Percentiles rank a stretch among this genome's conserved stretches.
Evolutionary conservation across 2,888 invertebrate genomes (phyloP).

Genomic region (Pseudococcus viburni): DNA sequence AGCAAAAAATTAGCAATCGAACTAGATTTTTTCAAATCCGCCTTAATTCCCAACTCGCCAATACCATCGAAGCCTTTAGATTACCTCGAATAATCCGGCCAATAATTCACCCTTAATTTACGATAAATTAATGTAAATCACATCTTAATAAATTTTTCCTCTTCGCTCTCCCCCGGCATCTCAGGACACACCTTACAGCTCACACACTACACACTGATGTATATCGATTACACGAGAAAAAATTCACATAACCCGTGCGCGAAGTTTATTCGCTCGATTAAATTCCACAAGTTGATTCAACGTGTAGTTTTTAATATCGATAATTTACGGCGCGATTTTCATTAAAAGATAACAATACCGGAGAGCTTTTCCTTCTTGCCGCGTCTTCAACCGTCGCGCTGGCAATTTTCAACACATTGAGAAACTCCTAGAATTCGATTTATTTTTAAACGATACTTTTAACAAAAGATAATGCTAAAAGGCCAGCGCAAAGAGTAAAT

Average conservation of each 20-base stretch:
- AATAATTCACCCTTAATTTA: constrained; percentile 7
- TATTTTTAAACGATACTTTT: constrained; percentile 47
- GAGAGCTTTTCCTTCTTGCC: constrained; percentile 1
- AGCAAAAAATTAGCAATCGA: too few species aligned
- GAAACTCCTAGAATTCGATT: constrained; percentile 32
- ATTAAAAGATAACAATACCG: constrained; percentile 52
- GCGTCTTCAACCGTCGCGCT: constrained; percentile 27
- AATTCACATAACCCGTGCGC: neutral
- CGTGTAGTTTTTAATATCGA: constrained; percentile 47
- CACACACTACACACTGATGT: too few species aligned
- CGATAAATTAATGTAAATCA: constrained; percentile 1
- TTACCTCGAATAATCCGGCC: too few species aligned
- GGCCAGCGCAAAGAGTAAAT: constrained; percentile 50
- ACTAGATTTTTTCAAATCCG: too few species aligned
- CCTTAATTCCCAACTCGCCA: too few species aligned
- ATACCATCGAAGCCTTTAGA: too few species aligned
- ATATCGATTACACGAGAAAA: neutral
- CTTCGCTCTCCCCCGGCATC: neutral
- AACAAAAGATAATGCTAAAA: constrained; percentile 56
- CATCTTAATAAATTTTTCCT: neutral
- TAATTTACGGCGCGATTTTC: constrained; percentile 54
- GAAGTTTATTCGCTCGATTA: constrained; percentile 38
- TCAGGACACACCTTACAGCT: neutral
- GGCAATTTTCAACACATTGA: constrained; percentile 38
- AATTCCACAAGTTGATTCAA: constrained; percentile 47